Percentiles rank a stretch among this genome's conserved stretches.
Conservation (phyloP, 2,888 invertebrate genomes). For the Brachycybe producta region DNA sequence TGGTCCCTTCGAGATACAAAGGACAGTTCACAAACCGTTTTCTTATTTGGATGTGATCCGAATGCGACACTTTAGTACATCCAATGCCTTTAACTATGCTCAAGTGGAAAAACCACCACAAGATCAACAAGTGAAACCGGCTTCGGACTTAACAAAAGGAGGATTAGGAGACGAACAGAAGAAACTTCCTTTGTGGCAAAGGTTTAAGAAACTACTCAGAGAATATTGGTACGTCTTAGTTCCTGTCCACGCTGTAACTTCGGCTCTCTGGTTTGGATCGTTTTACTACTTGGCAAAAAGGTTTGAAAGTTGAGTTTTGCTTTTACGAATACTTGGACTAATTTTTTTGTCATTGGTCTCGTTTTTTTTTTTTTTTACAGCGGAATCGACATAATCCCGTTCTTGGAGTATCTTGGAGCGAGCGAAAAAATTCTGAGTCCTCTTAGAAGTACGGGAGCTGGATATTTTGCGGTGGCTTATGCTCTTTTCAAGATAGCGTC, state of each 20-base stretch:
- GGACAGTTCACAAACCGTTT: too few species aligned
- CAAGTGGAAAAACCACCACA: too few species aligned
- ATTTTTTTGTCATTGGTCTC: neutral
- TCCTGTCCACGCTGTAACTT: slow-evolving; percentile 83
- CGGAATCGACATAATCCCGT: slow-evolving; percentile 73
- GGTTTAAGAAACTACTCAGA: slow-evolving; percentile 80
- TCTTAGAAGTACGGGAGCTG: slow-evolving; percentile 63
- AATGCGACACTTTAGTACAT: too few species aligned
- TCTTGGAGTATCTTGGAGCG: slow-evolving; percentile 61
- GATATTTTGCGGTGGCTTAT: slow-evolving; percentile 78
- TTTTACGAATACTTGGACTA: neutral
- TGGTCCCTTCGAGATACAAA: too few species aligned
- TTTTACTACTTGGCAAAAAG: slow-evolving; percentile 77
- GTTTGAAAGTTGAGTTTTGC: too few species aligned
- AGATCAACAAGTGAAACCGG: too few species aligned
- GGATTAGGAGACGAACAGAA: too few species aligned
- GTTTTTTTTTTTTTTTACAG: slow-evolving; percentile 40
- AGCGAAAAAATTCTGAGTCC: slow-evolving; percentile 65
- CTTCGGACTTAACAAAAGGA: too few species aligned
- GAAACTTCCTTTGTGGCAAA: slow-evolving; percentile 55
- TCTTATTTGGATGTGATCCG: too few species aligned
- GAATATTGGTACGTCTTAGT: slow-evolving; percentile 94
- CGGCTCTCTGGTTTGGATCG: slow-evolving; percentile 70
- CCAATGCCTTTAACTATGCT: too few species aligned
- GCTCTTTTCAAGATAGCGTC: slow-evolving; percentile 87